These are phyloP conservation scores for Ara ararauna DNA, from an alignment of 2,797 vertebrate species.

Conservation along the genomic window DNA sequence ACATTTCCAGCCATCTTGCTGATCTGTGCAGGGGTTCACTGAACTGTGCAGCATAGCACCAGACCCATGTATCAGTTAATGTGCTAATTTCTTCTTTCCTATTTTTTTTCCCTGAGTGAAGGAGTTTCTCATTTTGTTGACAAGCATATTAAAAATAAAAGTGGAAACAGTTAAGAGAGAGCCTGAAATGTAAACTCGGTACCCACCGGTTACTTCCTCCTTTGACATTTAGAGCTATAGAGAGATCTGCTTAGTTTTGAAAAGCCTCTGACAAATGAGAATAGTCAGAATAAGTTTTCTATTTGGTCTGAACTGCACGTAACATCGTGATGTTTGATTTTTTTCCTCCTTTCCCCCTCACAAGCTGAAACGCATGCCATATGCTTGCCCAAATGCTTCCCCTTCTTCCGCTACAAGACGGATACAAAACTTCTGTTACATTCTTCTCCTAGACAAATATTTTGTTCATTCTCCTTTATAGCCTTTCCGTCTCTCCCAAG, in stretches of 20 bases:
- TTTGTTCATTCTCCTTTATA: constrained; percentile 21
- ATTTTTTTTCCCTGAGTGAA: neutral
- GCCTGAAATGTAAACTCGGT: constrained; percentile 13
- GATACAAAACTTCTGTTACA: constrained; percentile 13
- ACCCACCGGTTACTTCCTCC: constrained; percentile 40
- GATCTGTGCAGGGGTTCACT: constrained; percentile 79
- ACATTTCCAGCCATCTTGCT: constrained; percentile 83
- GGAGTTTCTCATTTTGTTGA: constrained; percentile 52
- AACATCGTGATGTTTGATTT: constrained; percentile 21
- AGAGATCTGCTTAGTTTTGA: constrained; percentile 74
- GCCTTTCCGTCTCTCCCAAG: neutral
- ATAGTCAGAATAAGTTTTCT: constrained; percentile 76
- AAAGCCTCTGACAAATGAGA: constrained; percentile 71
- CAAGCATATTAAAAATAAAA: constrained; percentile 65
- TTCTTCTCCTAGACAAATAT: neutral
- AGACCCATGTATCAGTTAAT: constrained; percentile 67
- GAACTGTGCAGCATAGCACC: constrained; percentile 82
- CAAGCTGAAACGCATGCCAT: constrained; percentile 55
- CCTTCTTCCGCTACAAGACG: neutral
- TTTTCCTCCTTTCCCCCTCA: neutral
- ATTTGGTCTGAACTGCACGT: constrained; percentile 64
- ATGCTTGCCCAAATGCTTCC: constrained; percentile 63
- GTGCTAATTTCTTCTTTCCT: constrained; percentile 70
- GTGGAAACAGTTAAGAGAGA: constrained; percentile 31
- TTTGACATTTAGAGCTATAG: constrained; percentile 36